phyloP scores from a whole-genome alignment of 1,140 invertebrate species.

The Sycobia sp. region DNA sequence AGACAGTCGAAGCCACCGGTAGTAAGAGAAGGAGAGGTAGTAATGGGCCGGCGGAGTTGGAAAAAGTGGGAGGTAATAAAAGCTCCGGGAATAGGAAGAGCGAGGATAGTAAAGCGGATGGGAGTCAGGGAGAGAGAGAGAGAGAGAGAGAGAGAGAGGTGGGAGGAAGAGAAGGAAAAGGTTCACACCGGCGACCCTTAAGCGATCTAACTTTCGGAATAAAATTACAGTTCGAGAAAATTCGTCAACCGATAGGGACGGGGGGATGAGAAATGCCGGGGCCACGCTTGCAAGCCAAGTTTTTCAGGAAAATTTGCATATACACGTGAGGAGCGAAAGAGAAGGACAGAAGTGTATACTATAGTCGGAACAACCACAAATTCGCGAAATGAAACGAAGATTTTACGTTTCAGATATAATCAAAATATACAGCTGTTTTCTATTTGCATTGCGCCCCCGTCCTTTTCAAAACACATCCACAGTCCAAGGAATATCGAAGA shows the following conservation, averaged over 20 bases:
- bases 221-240: slow-evolving; percentile 47
- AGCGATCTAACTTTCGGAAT: slow-evolving; percentile 41
- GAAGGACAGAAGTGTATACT: not conserved
- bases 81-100: not conserved
- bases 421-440: too few species aligned
- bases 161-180: slow-evolving; percentile 15
- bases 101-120: not conserved
- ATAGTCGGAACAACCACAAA: slow-evolving; percentile 10
- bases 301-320: slow-evolving; percentile 44
- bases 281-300: slow-evolving; percentile 27
- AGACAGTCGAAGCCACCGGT: too few species aligned
- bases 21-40: slow-evolving; percentile 2
- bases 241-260: slow-evolving; percentile 45
- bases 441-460: too few species aligned
- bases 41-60: slow-evolving; percentile 14
- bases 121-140: too few species aligned
- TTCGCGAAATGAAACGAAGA: slow-evolving; percentile 14
- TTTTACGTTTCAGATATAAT: slow-evolving; percentile 20
- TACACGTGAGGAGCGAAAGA: slow-evolving; percentile 6
- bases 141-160: too few species aligned
- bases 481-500: too few species aligned
- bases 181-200: slow-evolving; percentile 31
- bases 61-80: slow-evolving; percentile 19
- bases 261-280: slow-evolving; percentile 33
- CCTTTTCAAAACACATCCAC: too few species aligned